Evolutionary conservation across 1,140 invertebrate genomes (phyloP).

Genomic region (Ooceraea biroi): DNA sequence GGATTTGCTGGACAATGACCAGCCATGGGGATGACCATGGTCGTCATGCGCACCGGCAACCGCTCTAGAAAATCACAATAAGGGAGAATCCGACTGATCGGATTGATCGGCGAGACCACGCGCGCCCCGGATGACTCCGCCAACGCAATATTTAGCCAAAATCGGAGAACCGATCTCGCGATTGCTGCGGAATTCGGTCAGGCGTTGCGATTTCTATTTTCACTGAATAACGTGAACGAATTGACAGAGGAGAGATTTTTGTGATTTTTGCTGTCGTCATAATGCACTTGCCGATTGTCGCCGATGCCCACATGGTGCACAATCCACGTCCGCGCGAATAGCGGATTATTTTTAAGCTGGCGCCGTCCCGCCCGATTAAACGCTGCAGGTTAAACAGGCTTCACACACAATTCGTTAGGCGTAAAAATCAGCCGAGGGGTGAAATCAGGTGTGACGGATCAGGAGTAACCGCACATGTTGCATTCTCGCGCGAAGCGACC

Average conservation of each 20-base stretch:
- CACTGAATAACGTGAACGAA: background rate
- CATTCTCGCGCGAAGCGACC: conserved; percentile 77
- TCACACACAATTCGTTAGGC: conserved; percentile 50
- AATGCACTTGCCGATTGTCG: conserved; percentile 28
- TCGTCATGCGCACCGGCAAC: conserved; percentile 66
- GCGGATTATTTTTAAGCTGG: conserved; percentile 58
- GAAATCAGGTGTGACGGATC: conserved; percentile 82
- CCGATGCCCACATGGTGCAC: conserved; percentile 44
- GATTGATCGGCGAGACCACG: conserved; percentile 48
- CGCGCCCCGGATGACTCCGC: background rate
- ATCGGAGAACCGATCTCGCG: background rate
- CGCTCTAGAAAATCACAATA: conserved; percentile 69
- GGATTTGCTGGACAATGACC: conserved; percentile 74
- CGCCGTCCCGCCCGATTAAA: conserved; percentile 40
- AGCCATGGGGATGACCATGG: conserved; percentile 62
- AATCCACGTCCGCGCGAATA: conserved; percentile 12
- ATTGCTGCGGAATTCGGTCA: background rate
- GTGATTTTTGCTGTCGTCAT: conserved; percentile 11
- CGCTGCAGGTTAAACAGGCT: conserved; percentile 52
- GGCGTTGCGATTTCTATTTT: background rate
- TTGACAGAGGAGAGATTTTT: too few species aligned
- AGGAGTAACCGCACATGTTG: conserved; percentile 81
- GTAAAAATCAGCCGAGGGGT: conserved; percentile 60
- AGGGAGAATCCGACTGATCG: conserved; percentile 62
- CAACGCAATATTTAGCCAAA: background rate